Base-by-base conservation (phyloP, 2,888 invertebrate genomes). In the Idaea biselata region DNA sequence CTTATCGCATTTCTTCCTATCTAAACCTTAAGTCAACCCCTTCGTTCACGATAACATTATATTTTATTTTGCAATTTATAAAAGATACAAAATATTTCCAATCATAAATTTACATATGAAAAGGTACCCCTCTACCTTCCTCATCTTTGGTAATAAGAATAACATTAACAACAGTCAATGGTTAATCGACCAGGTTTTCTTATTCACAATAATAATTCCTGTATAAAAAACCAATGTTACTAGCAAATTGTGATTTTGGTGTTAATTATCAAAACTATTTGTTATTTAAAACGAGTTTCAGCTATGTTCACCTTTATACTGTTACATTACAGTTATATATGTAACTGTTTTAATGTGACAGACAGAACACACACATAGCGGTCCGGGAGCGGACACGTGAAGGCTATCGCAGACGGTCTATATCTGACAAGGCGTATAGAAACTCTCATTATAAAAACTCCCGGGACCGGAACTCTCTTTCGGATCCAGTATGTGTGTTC, bases 1-100 rank as follows among this genome's bases (percentile, higher is more conserved):
- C 68, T 71, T 68, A 71, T 73, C 66, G 72, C 77, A 74, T 79
- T 81, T 77, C 82, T 78, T 74, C 80, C 82, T 86, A 86, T 82
- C 84, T 87, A 87, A 85, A 75, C 76, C 87, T 90, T 89, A 85
- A 81, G 81, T 88, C 85, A 83, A 89, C 79, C 83, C 82, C 31
- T 65, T 58, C 80, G 81, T 84, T 81, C 79, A 89, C 90, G 89
- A 88, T 82, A 89, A 86, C 80, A 80, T 80, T 76, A 78, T 82
- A 77, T 18, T 81, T 77, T 82, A 82, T 83, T 79, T 84, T 86
- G 86, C 86, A 82, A 85, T 86, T 86, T 88, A 90, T 84, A 90
- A 90, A 91, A 89, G 84, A 87, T 90, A 90, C 86, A 89, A 90
- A 90, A 89, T 83, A 84, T 87, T 84, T 25, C 86, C 79, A 82